Conservation (phyloP, 2,888 invertebrate genomes). For the Thereva nobilitata region DNA sequence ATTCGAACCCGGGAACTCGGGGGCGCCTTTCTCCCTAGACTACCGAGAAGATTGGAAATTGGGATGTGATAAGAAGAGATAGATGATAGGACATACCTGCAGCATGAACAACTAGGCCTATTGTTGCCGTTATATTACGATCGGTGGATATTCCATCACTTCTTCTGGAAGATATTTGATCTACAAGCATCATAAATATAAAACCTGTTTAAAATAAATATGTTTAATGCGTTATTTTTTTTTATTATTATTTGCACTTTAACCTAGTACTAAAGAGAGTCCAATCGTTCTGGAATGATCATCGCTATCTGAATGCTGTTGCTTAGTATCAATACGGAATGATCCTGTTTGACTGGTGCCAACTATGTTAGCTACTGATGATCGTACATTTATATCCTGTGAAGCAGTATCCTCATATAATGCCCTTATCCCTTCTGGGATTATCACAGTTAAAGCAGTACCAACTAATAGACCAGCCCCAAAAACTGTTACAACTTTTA, state of each 20-base stretch:
- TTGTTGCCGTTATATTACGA: constrained; percentile 87
- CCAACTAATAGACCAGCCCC: constrained; percentile 97
- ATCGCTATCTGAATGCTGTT: constrained; percentile 35
- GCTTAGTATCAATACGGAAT: background rate
- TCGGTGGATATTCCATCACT: constrained; percentile 66
- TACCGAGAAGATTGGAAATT: no score
- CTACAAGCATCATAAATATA: constrained; percentile 95
- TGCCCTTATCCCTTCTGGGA: constrained; percentile 96
- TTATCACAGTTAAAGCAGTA: constrained; percentile 95
- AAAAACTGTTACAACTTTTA: constrained; percentile 90
- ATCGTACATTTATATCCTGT: background rate
- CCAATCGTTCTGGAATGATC: constrained; percentile 70
- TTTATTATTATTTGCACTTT: constrained; percentile 5
- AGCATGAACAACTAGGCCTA: constrained; percentile 97
- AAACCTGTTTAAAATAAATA: constrained; percentile 66
- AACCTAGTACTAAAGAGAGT: constrained; percentile 83
- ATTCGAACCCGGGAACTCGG: no score
- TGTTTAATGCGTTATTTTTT: background rate
- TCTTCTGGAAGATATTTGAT: constrained; percentile 71
- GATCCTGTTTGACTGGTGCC: constrained; percentile 2
- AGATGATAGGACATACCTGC: constrained; percentile 67
- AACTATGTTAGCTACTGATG: background rate
- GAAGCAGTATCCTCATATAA: constrained; percentile 61
- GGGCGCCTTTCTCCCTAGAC: no score
- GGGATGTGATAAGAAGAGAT: constrained; percentile 23